A percentile compares a stretch with the other conserved stretches of the same genome.
phyloP scores from a whole-genome alignment of 1,140 invertebrate genomes.

The Drosophila bipectinata region DNA sequence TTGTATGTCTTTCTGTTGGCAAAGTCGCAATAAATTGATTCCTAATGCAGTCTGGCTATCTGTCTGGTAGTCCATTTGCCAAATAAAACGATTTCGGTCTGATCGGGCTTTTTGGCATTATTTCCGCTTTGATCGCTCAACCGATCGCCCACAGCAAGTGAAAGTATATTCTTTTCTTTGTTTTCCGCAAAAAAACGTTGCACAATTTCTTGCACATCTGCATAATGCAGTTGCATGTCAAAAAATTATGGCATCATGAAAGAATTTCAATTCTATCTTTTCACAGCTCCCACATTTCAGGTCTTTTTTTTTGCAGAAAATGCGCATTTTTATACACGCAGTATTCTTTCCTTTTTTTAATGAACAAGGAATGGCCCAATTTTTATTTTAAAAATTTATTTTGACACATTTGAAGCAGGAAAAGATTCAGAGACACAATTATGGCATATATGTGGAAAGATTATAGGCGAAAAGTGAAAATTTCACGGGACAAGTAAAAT shows the following conservation, averaged over 20 bases:
- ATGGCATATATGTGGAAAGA: not conserved
- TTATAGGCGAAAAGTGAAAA: not conserved
- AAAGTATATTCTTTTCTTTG: slow-evolving; percentile 32
- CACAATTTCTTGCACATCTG: slow-evolving; percentile 18
- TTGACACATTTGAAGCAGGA: not conserved
- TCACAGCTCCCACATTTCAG: not conserved
- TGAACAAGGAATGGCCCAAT: not conserved
- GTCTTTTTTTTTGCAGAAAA: not conserved
- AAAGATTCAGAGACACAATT: slow-evolving; percentile 2
- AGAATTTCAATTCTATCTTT: not conserved
- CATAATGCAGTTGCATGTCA: slow-evolving; percentile 5
- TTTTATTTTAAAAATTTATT: not conserved
- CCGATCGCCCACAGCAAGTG: slow-evolving; percentile 13
- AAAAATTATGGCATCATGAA: slow-evolving; percentile 2
- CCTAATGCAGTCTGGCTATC: slow-evolving; percentile 66
- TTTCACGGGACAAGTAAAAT: slow-evolving; percentile 2
- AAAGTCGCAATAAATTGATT: slow-evolving; percentile 77
- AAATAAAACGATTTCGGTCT: slow-evolving; percentile 25
- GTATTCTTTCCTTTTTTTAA: not conserved
- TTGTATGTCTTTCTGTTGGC: slow-evolving; percentile 49
- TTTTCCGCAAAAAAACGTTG: slow-evolving; percentile 11
- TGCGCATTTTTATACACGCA: not conserved
- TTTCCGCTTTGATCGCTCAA: slow-evolving; percentile 47
- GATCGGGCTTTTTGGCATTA: slow-evolving; percentile 53
- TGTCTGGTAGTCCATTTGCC: slow-evolving; percentile 40